Evolutionary conservation across 53 echinoderm and acorn worm genomes (phyloP), one percentile per base, ranked within the genome.

Genomic region (Holothuria scabra): DNA sequence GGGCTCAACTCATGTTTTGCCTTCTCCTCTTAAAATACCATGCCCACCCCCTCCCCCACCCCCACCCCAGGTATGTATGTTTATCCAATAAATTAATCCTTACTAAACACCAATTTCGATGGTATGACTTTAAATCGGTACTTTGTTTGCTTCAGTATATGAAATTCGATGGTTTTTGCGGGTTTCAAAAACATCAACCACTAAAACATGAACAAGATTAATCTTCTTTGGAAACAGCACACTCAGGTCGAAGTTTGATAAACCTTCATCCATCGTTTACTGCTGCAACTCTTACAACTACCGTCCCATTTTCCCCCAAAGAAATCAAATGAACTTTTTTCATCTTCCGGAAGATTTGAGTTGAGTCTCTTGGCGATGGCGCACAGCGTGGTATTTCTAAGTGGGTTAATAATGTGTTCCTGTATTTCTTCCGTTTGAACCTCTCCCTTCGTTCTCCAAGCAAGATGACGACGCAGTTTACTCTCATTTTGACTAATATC

Each of bases 321-420:
- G 60, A 38, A 81, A 29, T 81, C 65, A 25, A 81, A 64, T 21
- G 20, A 22, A 38, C 23, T 64, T 14, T 61, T 64, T 19, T 13
- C 34, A 19, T 64, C 62, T 12, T 37, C 41, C 24, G 23, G 22
- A 13, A 38, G 33, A 37, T 81, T 20, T 25, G 37, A 18, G 8
- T 22, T 62, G 4, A 81, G 34, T 41, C 48, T 61, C 11, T 64
- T 64, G 16, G 46, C 82, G 21, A 81, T 63, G 46, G 62, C 21
- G 29, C 82, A 81, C 26, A 81, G 20, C 21, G 82, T 64, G 9
- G 82, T 44, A 28, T 81, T 81, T 18, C 65, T 24, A 7, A 81
- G 44, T 25, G 82, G 82, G 18, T 81, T 61, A 20, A 81, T 38
- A 22, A 81, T 81, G 62, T 81, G 82, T 5, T 81, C 82, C 34